phyloP scores from a whole-genome alignment of 1,140 invertebrate genomes.

The Mylabris phalerata region DNA sequence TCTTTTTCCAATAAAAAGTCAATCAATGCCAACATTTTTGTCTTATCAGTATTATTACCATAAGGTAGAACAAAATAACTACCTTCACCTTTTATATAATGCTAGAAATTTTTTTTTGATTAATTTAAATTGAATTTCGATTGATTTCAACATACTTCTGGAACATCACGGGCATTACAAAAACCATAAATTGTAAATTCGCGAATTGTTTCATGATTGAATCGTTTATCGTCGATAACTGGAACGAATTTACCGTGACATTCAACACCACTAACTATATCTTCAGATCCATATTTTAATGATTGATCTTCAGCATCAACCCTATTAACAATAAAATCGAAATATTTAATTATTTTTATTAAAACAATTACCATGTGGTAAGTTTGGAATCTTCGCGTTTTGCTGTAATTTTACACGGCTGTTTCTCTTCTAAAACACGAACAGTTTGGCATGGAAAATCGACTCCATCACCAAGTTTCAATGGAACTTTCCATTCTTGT shows the following conservation, averaged over 20 bases:
- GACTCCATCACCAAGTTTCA: conserved; percentile 15
- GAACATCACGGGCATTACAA: conserved; percentile 13
- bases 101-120: conserved; percentile 3
- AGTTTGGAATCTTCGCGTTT: background rate
- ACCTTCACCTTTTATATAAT: conserved; percentile 19
- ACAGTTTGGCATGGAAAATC: conserved; percentile 17
- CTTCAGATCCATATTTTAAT: conserved; percentile 8
- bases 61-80: conserved; percentile 20
- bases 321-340: conserved; percentile 4
- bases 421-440: conserved; percentile 12
- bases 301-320: conserved; percentile 20
- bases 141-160: conserved; percentile 11
- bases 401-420: conserved; percentile 14
- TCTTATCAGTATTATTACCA: conserved; percentile 4
- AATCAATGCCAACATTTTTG: conserved; percentile 17
- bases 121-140: background rate
- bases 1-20: conserved; percentile 14
- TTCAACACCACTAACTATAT: conserved; percentile 19
- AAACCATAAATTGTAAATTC: conserved; percentile 22
- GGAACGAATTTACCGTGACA: conserved; percentile 24
- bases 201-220: conserved; percentile 18
- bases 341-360: background rate
- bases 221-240: conserved; percentile 19
- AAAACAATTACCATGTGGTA: conserved; percentile 1
- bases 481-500: conserved; percentile 23